Percentiles rank a stretch among this genome's conserved stretches.
Conservation (phyloP, 1,140 invertebrate species). For the Pissodes strobi region DNA sequence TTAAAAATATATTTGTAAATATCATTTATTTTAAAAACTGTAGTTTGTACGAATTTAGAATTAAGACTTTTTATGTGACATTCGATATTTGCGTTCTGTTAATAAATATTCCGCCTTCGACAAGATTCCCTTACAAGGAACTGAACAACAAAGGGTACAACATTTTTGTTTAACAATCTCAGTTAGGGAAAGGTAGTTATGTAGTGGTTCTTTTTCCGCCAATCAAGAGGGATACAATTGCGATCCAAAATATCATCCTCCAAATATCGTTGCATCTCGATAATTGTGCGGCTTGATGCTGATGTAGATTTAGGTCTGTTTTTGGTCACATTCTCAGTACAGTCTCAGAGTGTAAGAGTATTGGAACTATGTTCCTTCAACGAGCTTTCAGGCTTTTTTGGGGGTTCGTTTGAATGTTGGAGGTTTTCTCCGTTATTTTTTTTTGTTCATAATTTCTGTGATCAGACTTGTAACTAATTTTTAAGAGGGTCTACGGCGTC, state of each 20-base stretch:
- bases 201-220: conserved; percentile 18
- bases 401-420: background rate
- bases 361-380: too few relatives aligned
- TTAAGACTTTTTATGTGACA: conserved; percentile 4
- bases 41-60: conserved; percentile 21
- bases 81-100: conserved; percentile 1
- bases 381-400: background rate
- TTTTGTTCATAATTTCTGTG: background rate
- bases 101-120: conserved; percentile 18
- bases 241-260: conserved; percentile 7
- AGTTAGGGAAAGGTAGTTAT: conserved; percentile 17
- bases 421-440: background rate
- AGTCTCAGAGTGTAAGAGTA: background rate
- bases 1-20: too few relatives aligned
- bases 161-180: conserved; percentile 12
- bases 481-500: background rate
- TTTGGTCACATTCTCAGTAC: background rate
- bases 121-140: conserved; percentile 26
- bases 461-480: background rate
- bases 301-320: background rate
- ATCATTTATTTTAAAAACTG: too few relatives aligned
- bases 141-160: conserved; percentile 9
- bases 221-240: conserved; percentile 11
- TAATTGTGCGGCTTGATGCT: conserved; percentile 12
- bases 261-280: too few relatives aligned